phyloP scores from a whole-genome alignment of 2,888 invertebrate genomes.

The Drosophila ustulata region DNA sequence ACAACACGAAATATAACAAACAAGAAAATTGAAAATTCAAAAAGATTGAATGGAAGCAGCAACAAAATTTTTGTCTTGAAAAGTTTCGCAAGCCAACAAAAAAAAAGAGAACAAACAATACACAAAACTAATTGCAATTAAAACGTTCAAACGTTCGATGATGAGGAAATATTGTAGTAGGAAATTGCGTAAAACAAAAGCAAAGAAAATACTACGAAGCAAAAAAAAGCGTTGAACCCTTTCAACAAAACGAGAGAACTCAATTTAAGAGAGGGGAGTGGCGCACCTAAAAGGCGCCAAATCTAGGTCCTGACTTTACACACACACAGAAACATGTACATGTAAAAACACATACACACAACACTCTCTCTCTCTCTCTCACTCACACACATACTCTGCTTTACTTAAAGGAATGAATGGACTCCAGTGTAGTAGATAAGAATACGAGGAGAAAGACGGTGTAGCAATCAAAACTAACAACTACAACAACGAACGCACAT shows the following conservation, averaged over 20 bases:
- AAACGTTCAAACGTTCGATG: conserved; percentile 5
- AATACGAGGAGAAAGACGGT: conserved; percentile 39
- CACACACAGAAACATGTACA: conserved; percentile 4
- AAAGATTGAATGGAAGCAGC: conserved; percentile 16
- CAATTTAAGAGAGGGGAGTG: conserved; percentile 29
- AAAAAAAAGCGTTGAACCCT: conserved; percentile 43
- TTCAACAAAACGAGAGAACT: conserved; percentile 29
- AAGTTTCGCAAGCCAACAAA: conserved; percentile 45
- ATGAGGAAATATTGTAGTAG: conserved; percentile 32
- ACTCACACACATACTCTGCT: conserved; percentile 21
- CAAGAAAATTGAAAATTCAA: conserved; percentile 47
- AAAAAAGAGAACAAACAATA: conserved; percentile 40
- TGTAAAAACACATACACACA: conserved; percentile 6
- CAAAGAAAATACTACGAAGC: conserved; percentile 22
- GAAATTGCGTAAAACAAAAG: conserved; percentile 58
- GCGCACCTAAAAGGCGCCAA: conserved; percentile 57
- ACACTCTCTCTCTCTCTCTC: background rate
- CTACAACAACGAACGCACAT: conserved; percentile 39
- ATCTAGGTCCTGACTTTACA: conserved; percentile 52
- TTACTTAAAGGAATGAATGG: conserved; percentile 48
- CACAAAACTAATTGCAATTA: conserved; percentile 36
- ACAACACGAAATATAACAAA: conserved; percentile 29
- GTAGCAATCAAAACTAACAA: conserved; percentile 49
- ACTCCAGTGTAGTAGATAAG: conserved; percentile 47
- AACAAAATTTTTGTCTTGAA: conserved; percentile 23